These are phyloP conservation scores for Psilopogon haemacephalus DNA, from an alignment of 2,113 vertebrate genomes.

Conservation along the genomic window DNA sequence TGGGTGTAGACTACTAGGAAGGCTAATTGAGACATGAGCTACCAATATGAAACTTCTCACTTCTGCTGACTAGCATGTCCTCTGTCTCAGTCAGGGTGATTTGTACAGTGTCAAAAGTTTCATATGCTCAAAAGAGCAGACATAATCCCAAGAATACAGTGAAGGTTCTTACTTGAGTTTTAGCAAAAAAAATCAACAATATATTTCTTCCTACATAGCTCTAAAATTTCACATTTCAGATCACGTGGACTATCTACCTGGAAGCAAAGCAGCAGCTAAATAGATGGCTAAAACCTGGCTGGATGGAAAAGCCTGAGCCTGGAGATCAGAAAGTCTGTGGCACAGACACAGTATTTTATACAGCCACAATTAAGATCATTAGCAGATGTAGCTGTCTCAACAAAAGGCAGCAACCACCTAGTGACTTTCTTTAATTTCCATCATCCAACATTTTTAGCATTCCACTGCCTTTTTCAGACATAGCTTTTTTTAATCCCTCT, in stretches of 20 bases:
- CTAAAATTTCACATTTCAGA: not conserved
- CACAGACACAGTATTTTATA: not conserved
- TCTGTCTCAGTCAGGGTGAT: not conserved
- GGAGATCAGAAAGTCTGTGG: not conserved
- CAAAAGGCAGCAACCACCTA: not conserved
- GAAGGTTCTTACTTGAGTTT: not conserved
- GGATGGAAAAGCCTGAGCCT: not conserved
- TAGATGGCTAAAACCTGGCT: accelerated
- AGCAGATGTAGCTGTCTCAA: not conserved
- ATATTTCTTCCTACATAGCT: not conserved
- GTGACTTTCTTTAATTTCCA: not conserved
- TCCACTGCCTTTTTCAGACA: not conserved
- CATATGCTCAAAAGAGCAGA: not conserved
- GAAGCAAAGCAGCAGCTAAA: not conserved
- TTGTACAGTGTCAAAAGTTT: not conserved
- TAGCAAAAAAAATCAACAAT: not conserved
- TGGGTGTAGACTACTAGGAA: not conserved
- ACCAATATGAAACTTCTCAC: not conserved
- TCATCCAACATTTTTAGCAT: not conserved
- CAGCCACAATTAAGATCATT: not conserved
- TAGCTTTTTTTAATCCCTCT: not conserved
- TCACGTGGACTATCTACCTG: accelerated
- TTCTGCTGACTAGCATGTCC: not conserved
- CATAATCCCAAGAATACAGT: accelerated
- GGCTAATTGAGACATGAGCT: not conserved